Evolutionary conservation across 1,140 invertebrate species (phyloP), one percentile per base, ranked within the genome.

Genomic region (Elymnias hypermnestra): DNA sequence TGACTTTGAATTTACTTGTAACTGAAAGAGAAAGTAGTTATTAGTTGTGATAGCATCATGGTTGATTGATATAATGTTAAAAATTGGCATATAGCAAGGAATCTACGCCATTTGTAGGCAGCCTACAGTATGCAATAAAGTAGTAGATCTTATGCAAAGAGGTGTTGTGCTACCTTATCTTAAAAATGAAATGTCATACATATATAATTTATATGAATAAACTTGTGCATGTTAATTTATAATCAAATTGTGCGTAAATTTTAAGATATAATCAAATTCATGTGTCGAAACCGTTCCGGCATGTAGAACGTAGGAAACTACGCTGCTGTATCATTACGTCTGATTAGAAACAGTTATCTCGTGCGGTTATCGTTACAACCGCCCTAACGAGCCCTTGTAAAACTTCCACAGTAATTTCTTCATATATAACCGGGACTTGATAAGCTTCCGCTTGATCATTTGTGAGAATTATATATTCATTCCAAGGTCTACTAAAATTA

Each of bases 301-400:
- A 44, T 44, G 40, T 26, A 22, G 33, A 51, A 25, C 41, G 46
- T 50, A 45, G 56, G 53, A 44, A 7, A 33, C 29, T 33, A 15
- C 29, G 29, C 29, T 12, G 57, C 58, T 55, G 56, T 63, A 66
- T 71, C 72, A 79, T 72, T 72, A 75, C 62, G 63, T 71, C 66
- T 76, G 72, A 76, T 76, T 79, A 75, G 75, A 72, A 75, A 76
- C 71, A 72, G 75, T 79, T 73, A 79, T 75, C 71, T 74, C 45
- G 44, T 57, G 67, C 69, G 74, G 70, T 73, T 76, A 73, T 76
- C 69, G 71, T 76, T 65, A 72, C 68, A 63, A 40, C 67, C 53
- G 52, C 66, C 57, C 66, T 74, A 71, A 76, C 68, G 72, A 79
- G 68, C 61, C 66, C 69, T 69, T 76, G 72, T 72, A 72, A 76